Evolutionary conservation across 1,140 invertebrate genomes (phyloP).

Genomic region (Babylonia areolata): DNA sequence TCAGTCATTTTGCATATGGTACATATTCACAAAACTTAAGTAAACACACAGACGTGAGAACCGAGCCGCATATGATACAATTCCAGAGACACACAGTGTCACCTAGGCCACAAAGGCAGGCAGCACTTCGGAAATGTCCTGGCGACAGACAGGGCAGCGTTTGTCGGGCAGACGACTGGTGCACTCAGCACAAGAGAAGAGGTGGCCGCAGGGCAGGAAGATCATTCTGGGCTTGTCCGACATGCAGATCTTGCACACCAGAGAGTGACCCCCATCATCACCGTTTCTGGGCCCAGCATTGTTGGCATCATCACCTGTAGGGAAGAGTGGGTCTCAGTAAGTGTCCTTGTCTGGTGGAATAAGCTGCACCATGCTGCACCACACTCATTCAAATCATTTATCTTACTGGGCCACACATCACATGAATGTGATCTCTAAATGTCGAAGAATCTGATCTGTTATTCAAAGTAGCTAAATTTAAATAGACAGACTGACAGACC

Average conservation of each 20-base stretch:
- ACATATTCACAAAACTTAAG: background rate
- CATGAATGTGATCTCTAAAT: too few species aligned
- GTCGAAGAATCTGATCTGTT: too few species aligned
- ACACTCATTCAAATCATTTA: too few species aligned
- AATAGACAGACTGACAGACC: too few species aligned
- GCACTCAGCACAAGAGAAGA: constrained; percentile 19
- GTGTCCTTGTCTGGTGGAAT: too few species aligned
- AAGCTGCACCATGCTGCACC: too few species aligned
- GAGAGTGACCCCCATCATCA: background rate
- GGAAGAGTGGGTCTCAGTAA: too few species aligned
- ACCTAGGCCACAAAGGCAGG: constrained; percentile 17
- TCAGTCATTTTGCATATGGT: background rate
- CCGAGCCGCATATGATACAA: background rate
- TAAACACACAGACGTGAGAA: background rate
- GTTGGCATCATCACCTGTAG: background rate
- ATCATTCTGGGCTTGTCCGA: constrained; percentile 12
- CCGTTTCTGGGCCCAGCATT: background rate
- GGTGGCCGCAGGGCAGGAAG: constrained; percentile 25
- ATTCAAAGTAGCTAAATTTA: too few species aligned
- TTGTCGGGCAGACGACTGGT: constrained; percentile 6
- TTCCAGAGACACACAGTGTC: background rate
- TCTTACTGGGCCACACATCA: too few species aligned
- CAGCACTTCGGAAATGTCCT: constrained; percentile 13
- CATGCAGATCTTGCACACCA: constrained; percentile 31
- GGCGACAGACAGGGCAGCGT: constrained; percentile 18